Evolutionary conservation across 2,113 vertebrate genomes (phyloP).

Genomic region (Embiotoca jacksoni): DNA sequence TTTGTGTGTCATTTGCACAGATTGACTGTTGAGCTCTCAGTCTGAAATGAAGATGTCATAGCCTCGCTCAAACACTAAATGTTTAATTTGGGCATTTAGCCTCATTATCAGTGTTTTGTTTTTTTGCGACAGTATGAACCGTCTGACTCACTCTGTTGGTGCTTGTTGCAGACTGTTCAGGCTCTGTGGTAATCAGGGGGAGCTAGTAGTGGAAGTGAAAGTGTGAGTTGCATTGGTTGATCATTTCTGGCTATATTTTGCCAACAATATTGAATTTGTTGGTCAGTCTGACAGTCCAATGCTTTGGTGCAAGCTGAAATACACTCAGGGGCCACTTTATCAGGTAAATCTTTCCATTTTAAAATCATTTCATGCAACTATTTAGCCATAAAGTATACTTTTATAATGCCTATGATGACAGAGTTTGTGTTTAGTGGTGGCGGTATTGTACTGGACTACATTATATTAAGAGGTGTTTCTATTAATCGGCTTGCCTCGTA

Average conservation of each 20-base stretch:
- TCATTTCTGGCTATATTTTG: not conserved
- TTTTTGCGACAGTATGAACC: constrained; percentile 22
- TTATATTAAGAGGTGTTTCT: not conserved
- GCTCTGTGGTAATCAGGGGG: constrained; percentile 23
- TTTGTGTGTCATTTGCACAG: constrained; percentile 49
- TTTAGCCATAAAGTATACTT: too few relatives aligned
- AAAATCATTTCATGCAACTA: too few relatives aligned
- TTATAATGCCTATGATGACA: too few relatives aligned
- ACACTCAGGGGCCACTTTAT: too few relatives aligned
- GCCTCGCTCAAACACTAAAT: constrained; percentile 16
- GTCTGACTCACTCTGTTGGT: constrained; percentile 40
- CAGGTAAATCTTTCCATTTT: too few relatives aligned
- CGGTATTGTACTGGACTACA: not conserved
- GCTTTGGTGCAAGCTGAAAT: too few relatives aligned
- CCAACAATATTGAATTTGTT: not conserved
- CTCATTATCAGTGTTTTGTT: not conserved
- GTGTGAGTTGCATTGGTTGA: not conserved
- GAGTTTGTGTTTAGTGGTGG: too few relatives aligned
- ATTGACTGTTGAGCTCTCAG: constrained; percentile 27
- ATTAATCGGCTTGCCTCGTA: not conserved
- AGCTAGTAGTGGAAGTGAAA: constrained; percentile 57
- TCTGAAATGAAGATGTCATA: constrained; percentile 55
- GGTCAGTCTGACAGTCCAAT: not conserved
- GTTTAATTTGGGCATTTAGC: constrained; percentile 39
- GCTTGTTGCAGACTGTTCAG: not conserved